Evolutionary conservation across 2,797 vertebrate genomes (phyloP).

Genomic region (Sebastes trivittatus): DNA sequence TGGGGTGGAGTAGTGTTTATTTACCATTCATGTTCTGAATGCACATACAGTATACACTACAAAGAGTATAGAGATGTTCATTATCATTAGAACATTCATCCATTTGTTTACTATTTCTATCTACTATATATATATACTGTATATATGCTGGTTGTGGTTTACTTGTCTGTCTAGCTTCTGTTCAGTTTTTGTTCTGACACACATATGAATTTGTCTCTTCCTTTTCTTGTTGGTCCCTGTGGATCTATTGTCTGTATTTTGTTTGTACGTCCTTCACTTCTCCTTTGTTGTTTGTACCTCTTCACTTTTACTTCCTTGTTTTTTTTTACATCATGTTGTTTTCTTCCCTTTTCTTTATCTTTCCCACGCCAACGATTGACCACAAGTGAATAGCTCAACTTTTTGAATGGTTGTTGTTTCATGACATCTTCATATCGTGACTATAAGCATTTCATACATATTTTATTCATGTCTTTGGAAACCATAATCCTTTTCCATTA

Average conservation of each 20-base stretch:
- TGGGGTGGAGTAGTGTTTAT: not conserved
- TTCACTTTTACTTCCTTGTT: slow-evolving; percentile 29
- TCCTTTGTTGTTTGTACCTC: slow-evolving; percentile 13
- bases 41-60: too few species aligned
- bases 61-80: not conserved
- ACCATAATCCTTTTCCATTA: not conserved
- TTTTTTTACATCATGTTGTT: not conserved
- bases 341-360: slow-evolving; percentile 31
- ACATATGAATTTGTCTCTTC: not conserved
- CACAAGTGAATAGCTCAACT: not conserved
- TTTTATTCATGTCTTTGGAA: not conserved
- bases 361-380: not conserved
- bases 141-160: not conserved
- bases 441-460: not conserved
- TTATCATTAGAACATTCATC: not conserved
- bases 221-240: not conserved
- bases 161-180: not conserved
- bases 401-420: not conserved
- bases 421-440: not conserved
- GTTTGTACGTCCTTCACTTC: not conserved
- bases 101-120: not conserved
- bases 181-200: not conserved
- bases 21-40: not conserved
- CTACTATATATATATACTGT: too few species aligned
- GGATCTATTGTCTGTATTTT: not conserved